These are phyloP conservation scores for Heliconius congener DNA, from an alignment of 1,140 invertebrate species.

Conservation along the genomic window DNA sequence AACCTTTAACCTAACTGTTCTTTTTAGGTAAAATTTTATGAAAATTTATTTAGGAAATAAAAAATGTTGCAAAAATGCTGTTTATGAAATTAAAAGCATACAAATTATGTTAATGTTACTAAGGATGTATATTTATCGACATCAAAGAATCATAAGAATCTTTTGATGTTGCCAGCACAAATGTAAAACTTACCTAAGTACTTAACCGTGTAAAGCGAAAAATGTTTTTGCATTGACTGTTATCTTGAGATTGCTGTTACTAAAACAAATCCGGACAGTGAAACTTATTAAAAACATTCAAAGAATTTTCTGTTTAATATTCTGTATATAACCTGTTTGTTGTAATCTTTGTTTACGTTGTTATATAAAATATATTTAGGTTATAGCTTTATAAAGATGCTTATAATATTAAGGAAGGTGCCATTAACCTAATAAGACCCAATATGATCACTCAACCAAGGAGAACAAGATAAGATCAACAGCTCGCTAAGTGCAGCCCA, in stretches of 20 bases:
- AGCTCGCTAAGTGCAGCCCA: constrained; percentile 41
- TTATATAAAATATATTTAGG: neutral
- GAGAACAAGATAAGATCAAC: constrained; percentile 34
- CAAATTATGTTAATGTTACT: neutral
- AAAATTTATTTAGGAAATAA: too few species aligned
- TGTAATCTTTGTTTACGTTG: constrained; percentile 18
- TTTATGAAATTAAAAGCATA: neutral
- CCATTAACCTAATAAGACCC: constrained; percentile 22
- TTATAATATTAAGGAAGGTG: neutral
- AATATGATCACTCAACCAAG: constrained; percentile 20
- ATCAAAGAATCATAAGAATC: neutral
- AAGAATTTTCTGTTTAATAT: neutral
- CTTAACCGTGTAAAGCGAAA: neutral
- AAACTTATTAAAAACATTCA: neutral
- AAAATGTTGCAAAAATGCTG: too few species aligned
- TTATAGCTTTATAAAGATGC: neutral
- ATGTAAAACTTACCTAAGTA: neutral
- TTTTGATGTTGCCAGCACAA: neutral
- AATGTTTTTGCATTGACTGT: neutral
- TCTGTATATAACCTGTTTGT: neutral
- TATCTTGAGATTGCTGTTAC: neutral
- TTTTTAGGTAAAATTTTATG: too few species aligned
- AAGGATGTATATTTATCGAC: neutral
- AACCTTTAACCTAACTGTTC: too few species aligned
- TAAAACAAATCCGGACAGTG: constrained; percentile 2